Evolutionary conservation across 2,888 invertebrate species (phyloP).

Genomic region (Cyrtodaria siliqua): DNA sequence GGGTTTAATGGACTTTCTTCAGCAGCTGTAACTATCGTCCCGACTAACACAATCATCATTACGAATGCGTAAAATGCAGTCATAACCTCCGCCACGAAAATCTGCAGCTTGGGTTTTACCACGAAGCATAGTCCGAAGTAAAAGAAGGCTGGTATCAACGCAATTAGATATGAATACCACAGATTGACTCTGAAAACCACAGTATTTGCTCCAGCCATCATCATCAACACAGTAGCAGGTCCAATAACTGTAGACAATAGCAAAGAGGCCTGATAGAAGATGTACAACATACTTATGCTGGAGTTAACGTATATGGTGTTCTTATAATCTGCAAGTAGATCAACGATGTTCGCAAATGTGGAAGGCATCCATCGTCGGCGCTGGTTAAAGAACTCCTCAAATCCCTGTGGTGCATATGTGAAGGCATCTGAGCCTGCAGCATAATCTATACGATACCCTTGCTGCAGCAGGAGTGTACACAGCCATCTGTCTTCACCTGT

Average conservation of each 20-base stretch:
- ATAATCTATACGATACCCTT: conserved; percentile 82
- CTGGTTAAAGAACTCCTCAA: conserved; percentile 82
- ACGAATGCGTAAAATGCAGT: conserved; percentile 80
- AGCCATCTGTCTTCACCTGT: conserved; percentile 84
- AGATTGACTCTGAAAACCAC: conserved; percentile 75
- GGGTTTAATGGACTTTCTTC: conserved; percentile 78
- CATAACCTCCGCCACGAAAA: conserved; percentile 78
- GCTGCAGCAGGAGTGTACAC: conserved; percentile 80
- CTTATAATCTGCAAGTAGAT: conserved; percentile 90
- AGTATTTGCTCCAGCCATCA: conserved; percentile 83
- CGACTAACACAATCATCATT: conserved; percentile 83
- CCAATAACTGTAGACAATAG: conserved; percentile 98
- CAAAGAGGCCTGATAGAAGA: conserved; percentile 87
- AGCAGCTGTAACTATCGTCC: conserved; percentile 73
- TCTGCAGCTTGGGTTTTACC: conserved; percentile 73
- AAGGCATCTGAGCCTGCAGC: conserved; percentile 80
- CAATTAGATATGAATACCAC: conserved; percentile 75
- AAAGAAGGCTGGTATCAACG: conserved; percentile 74
- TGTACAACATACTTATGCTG: conserved; percentile 91
- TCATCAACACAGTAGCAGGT: conserved; percentile 83
- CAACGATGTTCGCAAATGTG: conserved; percentile 80
- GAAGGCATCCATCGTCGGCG: conserved; percentile 82
- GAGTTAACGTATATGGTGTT: conserved; percentile 98
- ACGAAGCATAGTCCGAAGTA: conserved; percentile 79
- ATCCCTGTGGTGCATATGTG: conserved; percentile 80